Percentiles rank a stretch among this genome's conserved stretches.
Evolutionary conservation across 2,113 vertebrate species (phyloP).

Genomic region (Pogona vitticeps): DNA sequence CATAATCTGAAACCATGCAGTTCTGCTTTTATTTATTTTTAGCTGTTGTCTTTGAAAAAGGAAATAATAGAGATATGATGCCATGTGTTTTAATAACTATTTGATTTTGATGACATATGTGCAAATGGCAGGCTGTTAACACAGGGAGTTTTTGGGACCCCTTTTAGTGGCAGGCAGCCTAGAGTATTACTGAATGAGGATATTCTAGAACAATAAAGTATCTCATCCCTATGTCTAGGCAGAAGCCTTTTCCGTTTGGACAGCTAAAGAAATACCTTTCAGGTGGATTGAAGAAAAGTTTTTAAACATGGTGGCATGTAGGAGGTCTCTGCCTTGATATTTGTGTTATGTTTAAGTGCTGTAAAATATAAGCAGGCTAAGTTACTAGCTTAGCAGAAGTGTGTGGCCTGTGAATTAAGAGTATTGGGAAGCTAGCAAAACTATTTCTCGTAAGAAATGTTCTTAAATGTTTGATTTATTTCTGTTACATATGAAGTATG

Average conservation of each 20-base stretch:
- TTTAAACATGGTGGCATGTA: not conserved
- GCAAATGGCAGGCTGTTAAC: no score
- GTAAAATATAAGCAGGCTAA: not conserved
- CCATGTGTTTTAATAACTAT: no score
- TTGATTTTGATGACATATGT: no score
- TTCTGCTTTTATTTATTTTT: no score
- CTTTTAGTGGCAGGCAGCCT: not conserved
- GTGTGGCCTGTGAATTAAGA: not conserved
- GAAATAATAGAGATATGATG: not conserved
- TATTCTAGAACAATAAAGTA: no score
- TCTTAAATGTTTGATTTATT: not conserved
- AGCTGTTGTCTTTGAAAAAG: not conserved
- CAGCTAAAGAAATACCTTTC: not conserved
- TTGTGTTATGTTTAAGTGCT: not conserved
- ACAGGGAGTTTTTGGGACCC: not conserved
- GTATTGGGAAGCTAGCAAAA: not conserved
- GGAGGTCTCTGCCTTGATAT: not conserved
- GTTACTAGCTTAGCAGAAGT: not conserved
- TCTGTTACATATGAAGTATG: not conserved
- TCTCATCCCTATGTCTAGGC: no score
- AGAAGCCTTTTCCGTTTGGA: not conserved
- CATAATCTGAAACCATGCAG: not conserved
- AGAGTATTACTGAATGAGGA: no score
- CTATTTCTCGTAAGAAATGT: not conserved
- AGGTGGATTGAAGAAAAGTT: no score